Conservation (phyloP, 1,140 invertebrate genomes). For the Mamestra configurata region DNA sequence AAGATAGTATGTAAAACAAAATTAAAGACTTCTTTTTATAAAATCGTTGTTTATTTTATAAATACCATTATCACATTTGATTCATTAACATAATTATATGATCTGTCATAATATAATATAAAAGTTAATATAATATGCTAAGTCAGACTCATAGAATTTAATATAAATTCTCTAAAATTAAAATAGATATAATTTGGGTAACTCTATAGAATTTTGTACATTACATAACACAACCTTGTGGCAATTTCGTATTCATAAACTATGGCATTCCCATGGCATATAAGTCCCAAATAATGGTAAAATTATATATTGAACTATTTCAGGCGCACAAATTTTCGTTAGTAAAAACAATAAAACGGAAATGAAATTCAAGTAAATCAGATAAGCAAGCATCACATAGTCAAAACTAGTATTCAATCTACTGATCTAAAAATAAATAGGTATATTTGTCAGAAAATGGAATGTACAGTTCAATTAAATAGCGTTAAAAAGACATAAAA, state of each 20-base stretch:
- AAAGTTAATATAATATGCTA: slow-evolving; percentile 71
- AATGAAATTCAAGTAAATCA: not conserved
- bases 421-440: slow-evolving; percentile 46
- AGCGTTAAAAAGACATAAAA: slow-evolving; percentile 34
- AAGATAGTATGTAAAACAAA: slow-evolving; percentile 15
- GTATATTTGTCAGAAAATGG: slow-evolving; percentile 49
- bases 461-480: slow-evolving; percentile 55
- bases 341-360: not conserved
- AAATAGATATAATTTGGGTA: slow-evolving; percentile 78
- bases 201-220: slow-evolving; percentile 83
- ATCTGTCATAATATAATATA: slow-evolving; percentile 77
- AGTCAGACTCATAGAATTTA: slow-evolving; percentile 86
- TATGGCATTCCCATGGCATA: slow-evolving; percentile 74
- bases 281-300: slow-evolving; percentile 59
- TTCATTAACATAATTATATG: slow-evolving; percentile 66
- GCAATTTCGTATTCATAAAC: slow-evolving; percentile 72
- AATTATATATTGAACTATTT: slow-evolving; percentile 57
- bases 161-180: slow-evolving; percentile 82
- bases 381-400: slow-evolving; percentile 11
- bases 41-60: slow-evolving; percentile 73
- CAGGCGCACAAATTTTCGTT: slow-evolving; percentile 54
- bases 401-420: not conserved
- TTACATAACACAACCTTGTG: slow-evolving; percentile 81
- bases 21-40: slow-evolving; percentile 20
- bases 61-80: slow-evolving; percentile 84